These are phyloP conservation scores for Hippocampus comes DNA, from an alignment of 2,113 vertebrate species.

Conservation along the genomic window DNA sequence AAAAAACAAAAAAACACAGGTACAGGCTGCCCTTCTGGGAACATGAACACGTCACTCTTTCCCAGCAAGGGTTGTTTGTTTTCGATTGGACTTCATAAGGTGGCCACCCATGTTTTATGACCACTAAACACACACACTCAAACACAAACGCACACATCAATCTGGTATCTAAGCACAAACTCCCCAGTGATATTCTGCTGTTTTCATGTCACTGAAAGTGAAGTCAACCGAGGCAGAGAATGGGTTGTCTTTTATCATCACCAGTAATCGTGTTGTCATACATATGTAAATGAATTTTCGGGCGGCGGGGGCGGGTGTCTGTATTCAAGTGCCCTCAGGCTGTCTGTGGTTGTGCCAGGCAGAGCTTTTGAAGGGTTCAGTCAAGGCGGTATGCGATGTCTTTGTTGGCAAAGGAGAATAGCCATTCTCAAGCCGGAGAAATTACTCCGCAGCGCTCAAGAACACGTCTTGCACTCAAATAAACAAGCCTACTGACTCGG, in stretches of 20 bases:
- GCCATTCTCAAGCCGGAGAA: conserved; percentile 1
- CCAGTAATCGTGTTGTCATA: conserved; percentile 10
- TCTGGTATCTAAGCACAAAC: background rate
- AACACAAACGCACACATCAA: background rate
- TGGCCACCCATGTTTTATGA: conserved; percentile 9
- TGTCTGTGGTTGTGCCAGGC: conserved; percentile 3
- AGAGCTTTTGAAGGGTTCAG: conserved; percentile 13
- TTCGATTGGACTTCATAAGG: conserved; percentile 6
- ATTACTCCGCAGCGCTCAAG: conserved; percentile 15
- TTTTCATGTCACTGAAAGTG: background rate
- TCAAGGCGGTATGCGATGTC: background rate
- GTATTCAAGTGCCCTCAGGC: background rate
- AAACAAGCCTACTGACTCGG: conserved; percentile 26
- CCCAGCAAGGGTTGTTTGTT: conserved; percentile 10
- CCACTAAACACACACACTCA: background rate
- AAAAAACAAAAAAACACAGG: background rate
- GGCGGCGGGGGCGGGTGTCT: background rate
- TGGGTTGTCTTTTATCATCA: conserved; percentile 14
- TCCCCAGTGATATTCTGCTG: background rate
- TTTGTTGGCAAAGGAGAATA: conserved; percentile 4
- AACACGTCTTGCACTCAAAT: background rate
- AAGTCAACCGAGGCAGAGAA: conserved; percentile 11
- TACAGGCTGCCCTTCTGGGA: conserved; percentile 3
- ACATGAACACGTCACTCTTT: background rate
- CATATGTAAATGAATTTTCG: background rate